These are phyloP conservation scores for Onthophagus sagittarius DNA, from an alignment of 2,888 invertebrate species.

Conservation along the genomic window DNA sequence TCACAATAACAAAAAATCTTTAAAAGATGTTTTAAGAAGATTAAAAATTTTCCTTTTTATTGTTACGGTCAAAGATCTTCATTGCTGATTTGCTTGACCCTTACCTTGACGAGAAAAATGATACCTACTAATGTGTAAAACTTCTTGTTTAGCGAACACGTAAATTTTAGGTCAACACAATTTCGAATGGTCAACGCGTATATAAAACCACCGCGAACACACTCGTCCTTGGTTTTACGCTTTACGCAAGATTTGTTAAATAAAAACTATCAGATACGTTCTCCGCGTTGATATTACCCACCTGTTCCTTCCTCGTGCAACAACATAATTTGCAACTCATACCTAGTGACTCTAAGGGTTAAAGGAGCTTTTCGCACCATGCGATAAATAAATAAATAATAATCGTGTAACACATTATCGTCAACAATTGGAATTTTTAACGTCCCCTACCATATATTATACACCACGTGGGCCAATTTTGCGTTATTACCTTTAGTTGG, in stretches of 20 bases:
- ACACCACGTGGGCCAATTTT: conserved; percentile 18
- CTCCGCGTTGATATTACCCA: background rate
- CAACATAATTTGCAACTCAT: too few species aligned
- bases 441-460: conserved; percentile 14
- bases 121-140: background rate
- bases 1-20: too few species aligned
- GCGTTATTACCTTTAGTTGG: conserved; percentile 16
- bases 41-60: too few species aligned
- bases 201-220: background rate
- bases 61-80: too few species aligned
- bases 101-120: background rate
- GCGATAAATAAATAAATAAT: background rate
- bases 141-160: background rate
- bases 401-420: background rate
- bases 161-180: background rate
- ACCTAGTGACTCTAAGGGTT: too few species aligned
- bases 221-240: background rate
- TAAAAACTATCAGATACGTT: background rate
- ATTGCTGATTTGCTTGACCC: background rate
- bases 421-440: conserved; percentile 14
- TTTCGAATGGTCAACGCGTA: background rate
- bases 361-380: too few species aligned
- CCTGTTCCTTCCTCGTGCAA: background rate
- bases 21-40: too few species aligned
- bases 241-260: background rate